Evolutionary conservation across 2,888 invertebrate species (phyloP), one percentile per base, ranked within the genome.

Genomic region (Scaeva pyrastri): DNA sequence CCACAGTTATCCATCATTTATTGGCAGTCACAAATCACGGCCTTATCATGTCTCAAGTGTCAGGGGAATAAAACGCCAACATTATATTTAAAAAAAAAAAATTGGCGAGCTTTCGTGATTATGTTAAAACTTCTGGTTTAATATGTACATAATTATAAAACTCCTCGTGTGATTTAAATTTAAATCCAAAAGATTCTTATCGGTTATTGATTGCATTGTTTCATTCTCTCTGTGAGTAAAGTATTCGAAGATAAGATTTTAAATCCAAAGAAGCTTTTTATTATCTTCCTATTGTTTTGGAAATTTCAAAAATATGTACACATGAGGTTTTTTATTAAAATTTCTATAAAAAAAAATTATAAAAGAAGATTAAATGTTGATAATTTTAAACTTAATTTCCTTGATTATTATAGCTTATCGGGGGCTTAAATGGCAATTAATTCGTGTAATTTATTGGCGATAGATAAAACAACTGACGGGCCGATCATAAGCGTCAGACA

Each of bases 121-220:
- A 21, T 12, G 19, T n/a, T n/a, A n/a, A 3, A 1, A n/a, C 3
- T 14, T 16, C n/a, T 1, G 16, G 4, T 23, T 52, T 14, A 31
- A 31, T n/a, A n/a, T n/a, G 2, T 39, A 39, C 39, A 39, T 39
- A 19, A 21, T 39, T 41, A 39, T 11, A 3, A n/a, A n/a, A n/a
- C n/a, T n/a, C n/a, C n/a, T 2, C 31, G 31, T 31, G 31, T 19
- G 2, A 1, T 41, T 21, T 39, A 2, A 31, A 48, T 31, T 36
- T 5, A 31, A 50, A 19, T 31, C 48, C 48, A 31, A 8, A 36
- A 12, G 66, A 66, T 68, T 68, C 8, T 36, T 39, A 68, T 68
- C 66, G 50, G 36, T 36, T 68, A 39, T 68, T 21, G 66, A 68
- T 68, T 50, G 50, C 36, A 36, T n/a, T 50, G 12, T 19, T 39